Base-by-base conservation (phyloP, 2,888 invertebrate species). In the Eupithecia abbreviata region DNA sequence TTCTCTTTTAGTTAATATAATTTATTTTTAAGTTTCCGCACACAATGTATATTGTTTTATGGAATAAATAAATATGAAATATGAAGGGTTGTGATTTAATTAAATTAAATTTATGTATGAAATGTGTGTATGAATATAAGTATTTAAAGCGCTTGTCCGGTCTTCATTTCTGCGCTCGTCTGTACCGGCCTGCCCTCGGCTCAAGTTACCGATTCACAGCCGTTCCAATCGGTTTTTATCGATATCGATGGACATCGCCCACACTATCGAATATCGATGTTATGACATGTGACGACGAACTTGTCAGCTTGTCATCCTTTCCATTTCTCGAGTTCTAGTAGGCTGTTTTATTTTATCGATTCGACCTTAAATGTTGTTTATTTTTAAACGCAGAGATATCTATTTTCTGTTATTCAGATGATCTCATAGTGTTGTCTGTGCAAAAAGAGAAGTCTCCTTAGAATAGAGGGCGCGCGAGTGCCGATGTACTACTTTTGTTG, bases 141-240 rank as follows among this genome's bases (percentile, higher is more conserved):
- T 15, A 7, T 51, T 30, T 30, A 51, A 51, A 2, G 15, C 0
- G 51, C n/a, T n/a, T 51, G 51, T 51, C 51, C 15, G 18, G n/a
- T 58, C 55, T n/a, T n/a, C 43, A 47, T 30, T 75, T 78, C 55
- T 71, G 74, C 58, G 72, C n/a, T 72, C 42, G 49, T 4, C 67
- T 41, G 88, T 91, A 91, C 89, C 76, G 84, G 88, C 85, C 87
- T 47, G 7, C 3, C 68, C 45, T 68, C 69, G 69, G 9, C 47
- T 69, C 69, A 30, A 13, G 47, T 69, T 69, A 69, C 69, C 45
- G 69, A n/a, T 47, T 45, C 18, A 47, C 47, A 47, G 47, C 45
- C 68, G 18, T 69, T 69, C 10, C 6, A 69, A 69, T 69, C n/a
- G 69, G 9, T 69, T 68, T 69, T 69, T 69, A 69, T 69, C 69